phyloP scores from a whole-genome alignment of 2,888 invertebrate genomes.

The Julus scandinavius region DNA sequence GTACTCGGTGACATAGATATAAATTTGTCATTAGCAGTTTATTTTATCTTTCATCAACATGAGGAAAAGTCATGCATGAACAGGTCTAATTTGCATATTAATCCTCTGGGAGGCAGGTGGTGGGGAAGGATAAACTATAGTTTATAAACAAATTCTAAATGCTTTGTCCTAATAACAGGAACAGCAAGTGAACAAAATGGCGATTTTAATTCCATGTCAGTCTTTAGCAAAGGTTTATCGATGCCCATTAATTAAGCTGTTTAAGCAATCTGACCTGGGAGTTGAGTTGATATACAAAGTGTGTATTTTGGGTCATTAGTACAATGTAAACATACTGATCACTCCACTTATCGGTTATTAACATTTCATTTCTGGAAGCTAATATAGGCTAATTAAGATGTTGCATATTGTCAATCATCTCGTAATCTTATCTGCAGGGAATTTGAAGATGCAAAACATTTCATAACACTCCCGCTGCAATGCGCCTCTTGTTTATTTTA shows the following conservation, averaged over 20 bases:
- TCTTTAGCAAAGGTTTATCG: background rate
- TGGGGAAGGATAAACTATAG: background rate
- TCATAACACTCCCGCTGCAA: background rate
- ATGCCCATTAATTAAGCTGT: background rate
- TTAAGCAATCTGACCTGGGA: background rate
- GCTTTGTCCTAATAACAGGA: background rate
- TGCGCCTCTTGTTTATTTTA: background rate
- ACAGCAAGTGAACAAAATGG: background rate
- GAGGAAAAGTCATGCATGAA: too few relatives aligned
- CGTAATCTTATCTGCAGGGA: background rate
- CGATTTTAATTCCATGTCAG: background rate
- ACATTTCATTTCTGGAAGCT: background rate
- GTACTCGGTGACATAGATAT: too few relatives aligned
- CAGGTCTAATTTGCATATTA: too few relatives aligned
- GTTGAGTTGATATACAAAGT: background rate
- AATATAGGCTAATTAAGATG: background rate
- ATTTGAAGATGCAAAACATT: background rate
- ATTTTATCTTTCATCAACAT: too few relatives aligned
- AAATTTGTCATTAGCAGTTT: too few relatives aligned
- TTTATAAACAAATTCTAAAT: background rate
- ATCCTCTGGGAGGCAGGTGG: too few relatives aligned
- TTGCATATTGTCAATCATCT: conserved; percentile 3
- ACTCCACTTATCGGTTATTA: conserved; percentile 11
- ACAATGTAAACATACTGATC: background rate
- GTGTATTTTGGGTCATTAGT: background rate